Evolutionary conservation across 2,888 invertebrate species (phyloP).

Genomic region (Drosophila rellima): DNA sequence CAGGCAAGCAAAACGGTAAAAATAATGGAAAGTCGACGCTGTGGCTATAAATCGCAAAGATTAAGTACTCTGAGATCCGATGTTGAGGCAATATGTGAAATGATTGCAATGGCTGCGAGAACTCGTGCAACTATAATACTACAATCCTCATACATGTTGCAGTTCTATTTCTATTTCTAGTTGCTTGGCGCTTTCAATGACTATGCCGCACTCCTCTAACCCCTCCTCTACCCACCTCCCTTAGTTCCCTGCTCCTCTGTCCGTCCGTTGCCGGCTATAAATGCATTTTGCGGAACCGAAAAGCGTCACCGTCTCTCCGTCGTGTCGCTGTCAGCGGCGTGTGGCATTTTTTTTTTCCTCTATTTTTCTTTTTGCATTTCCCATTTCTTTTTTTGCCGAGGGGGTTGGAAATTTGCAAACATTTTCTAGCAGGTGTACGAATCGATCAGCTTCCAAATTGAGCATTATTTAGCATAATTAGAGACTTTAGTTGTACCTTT

Average conservation of each 20-base stretch:
- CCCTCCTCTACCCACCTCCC: not conserved
- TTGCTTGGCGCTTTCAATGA: constrained; percentile 66
- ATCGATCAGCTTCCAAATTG: constrained; percentile 61
- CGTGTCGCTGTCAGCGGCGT: constrained; percentile 46
- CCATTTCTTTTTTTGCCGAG: constrained; percentile 13
- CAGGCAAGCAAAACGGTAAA: constrained; percentile 59
- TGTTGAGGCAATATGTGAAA: constrained; percentile 16
- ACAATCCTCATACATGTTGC: constrained; percentile 56
- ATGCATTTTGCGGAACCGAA: constrained; percentile 74
- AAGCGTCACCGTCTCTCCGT: constrained; percentile 45
- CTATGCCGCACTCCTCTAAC: not conserved
- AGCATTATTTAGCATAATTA: constrained; percentile 50
- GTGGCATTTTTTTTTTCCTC: constrained; percentile 34
- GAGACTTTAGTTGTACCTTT: constrained; percentile 3
- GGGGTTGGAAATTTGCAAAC: constrained; percentile 34
- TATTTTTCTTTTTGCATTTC: not conserved
- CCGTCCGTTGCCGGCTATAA: constrained; percentile 57
- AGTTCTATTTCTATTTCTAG: constrained; percentile 76
- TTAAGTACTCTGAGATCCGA: constrained; percentile 57
- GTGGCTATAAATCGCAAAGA: constrained; percentile 74
- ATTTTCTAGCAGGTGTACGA: constrained; percentile 68
- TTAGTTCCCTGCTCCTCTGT: not conserved
- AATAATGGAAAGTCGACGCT: constrained; percentile 65
- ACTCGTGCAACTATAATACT: constrained; percentile 20
- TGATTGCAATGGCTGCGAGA: constrained; percentile 19